Conservation (phyloP, 2,113 vertebrate genomes). For the Motacilla tschutschensis region DNA sequence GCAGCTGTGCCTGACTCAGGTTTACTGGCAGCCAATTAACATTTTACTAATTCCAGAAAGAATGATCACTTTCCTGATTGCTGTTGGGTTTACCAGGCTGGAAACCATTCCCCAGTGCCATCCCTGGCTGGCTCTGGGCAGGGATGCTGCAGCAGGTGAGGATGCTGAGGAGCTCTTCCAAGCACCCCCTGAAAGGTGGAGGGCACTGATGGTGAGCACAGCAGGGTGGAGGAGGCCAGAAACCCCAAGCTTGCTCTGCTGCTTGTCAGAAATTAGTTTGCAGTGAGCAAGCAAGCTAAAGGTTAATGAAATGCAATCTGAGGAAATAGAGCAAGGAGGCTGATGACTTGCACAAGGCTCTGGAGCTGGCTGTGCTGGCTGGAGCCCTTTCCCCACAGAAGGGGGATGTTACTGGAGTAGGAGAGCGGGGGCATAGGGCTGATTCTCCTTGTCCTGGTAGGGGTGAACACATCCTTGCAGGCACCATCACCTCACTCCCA, state of each 20-base stretch:
- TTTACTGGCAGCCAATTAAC: slow-evolving; percentile 1
- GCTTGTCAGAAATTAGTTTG: neutral
- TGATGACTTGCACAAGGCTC: neutral
- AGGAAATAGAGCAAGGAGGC: slow-evolving; percentile 9
- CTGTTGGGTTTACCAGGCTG: neutral
- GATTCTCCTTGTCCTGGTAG: rapidly evolving
- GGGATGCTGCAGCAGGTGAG: neutral
- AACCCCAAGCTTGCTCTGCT: rapidly evolving
- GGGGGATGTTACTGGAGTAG: neutral
- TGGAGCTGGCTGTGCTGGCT: rapidly evolving
- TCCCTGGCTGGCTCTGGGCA: neutral
- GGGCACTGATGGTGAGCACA: rapidly evolving
- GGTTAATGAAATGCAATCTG: slow-evolving; percentile 25
- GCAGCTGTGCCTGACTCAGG: neutral
- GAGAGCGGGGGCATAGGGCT: neutral
- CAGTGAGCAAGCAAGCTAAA: neutral
- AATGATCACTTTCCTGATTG: rapidly evolving
- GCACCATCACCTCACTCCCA: neutral
- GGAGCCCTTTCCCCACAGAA: neutral
- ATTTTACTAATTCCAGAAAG: neutral
- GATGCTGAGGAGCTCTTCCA: neutral
- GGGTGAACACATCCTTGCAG: rapidly evolving
- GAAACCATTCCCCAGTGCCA: neutral
- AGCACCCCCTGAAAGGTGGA: neutral
- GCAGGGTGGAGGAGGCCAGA: neutral